These are phyloP conservation scores for Heteromormyrus szaboi DNA, from an alignment of 2,797 vertebrate species.

Conservation along the genomic window DNA sequence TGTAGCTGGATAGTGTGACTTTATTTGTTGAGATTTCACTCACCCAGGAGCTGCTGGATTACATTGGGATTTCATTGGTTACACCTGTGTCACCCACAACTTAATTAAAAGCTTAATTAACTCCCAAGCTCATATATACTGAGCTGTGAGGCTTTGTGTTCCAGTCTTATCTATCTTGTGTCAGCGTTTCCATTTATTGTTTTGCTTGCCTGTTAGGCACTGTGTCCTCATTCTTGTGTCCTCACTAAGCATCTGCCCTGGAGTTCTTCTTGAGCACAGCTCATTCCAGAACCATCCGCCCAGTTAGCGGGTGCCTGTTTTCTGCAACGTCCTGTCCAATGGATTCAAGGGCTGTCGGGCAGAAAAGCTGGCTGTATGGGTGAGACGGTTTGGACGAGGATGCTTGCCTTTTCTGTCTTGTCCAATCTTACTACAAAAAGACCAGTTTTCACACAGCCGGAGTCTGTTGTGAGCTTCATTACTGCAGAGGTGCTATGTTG, in stretches of 20 bases:
- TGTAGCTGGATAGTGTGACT: background rate
- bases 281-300: background rate
- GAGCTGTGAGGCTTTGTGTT: background rate
- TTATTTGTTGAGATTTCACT: background rate
- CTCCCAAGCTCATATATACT: background rate
- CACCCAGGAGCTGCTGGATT: background rate
- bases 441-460: background rate
- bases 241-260: background rate
- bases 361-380: background rate
- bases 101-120: background rate
- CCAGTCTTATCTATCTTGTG: background rate
- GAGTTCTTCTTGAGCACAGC: background rate
- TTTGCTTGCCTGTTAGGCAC: background rate
- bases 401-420: background rate
- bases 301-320: background rate
- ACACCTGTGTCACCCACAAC: background rate
- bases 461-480: background rate
- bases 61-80: background rate
- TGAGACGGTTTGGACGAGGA: background rate
- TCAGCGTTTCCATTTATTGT: background rate
- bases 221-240: background rate
- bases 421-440: background rate
- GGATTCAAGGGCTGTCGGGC: background rate
- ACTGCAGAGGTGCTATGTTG: background rate
- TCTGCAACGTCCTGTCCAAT: background rate